These are phyloP conservation scores for Pseudonaja textilis DNA, from an alignment of 2,113 vertebrate genomes.

Conservation along the genomic window DNA sequence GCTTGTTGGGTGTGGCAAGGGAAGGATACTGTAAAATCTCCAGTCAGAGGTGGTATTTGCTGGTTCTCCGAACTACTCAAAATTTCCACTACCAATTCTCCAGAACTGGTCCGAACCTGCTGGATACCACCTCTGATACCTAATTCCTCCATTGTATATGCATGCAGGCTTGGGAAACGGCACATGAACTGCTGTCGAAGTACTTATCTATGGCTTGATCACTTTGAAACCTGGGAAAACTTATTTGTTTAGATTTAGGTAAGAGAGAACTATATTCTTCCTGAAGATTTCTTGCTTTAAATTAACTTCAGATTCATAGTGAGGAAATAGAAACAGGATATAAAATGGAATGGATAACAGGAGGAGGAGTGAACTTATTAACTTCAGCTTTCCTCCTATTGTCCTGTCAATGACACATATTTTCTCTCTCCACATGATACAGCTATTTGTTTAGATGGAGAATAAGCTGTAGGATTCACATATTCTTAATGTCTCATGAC, in stretches of 20 bases:
- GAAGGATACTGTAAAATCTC: no score
- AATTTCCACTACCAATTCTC: no score
- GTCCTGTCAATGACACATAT: background rate
- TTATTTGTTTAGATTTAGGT: background rate
- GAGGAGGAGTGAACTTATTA: constrained; percentile 3
- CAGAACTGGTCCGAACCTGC: no score
- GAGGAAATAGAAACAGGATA: background rate
- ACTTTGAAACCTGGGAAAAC: background rate
- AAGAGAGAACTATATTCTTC: background rate
- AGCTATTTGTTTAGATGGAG: constrained; percentile 14
- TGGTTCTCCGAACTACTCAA: no score
- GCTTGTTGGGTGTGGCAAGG: no score
- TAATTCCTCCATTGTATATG: background rate
- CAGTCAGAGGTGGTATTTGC: no score
- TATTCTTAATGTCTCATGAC: constrained; percentile 18
- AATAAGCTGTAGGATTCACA: constrained; percentile 11
- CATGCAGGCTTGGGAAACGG: background rate
- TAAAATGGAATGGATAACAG: background rate
- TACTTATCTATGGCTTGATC: background rate
- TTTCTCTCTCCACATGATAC: background rate
- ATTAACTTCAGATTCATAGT: constrained; percentile 12
- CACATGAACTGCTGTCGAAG: background rate
- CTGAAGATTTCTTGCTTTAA: background rate
- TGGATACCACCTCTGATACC: no score
- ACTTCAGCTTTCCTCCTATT: background rate